Conservation (phyloP, 2,888 invertebrate species). For the Itoplectis maculator region DNA sequence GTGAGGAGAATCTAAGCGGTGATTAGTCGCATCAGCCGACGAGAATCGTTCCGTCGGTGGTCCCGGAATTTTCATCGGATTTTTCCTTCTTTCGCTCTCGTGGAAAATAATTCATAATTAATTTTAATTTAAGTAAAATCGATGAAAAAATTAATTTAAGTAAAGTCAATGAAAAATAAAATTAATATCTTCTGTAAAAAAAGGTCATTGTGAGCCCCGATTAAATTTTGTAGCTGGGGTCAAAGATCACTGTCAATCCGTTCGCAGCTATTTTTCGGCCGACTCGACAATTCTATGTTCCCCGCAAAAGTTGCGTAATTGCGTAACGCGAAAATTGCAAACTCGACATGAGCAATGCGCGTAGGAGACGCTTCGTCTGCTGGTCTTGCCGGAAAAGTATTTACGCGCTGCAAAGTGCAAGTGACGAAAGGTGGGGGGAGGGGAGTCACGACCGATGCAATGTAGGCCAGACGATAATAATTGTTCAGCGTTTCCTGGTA, state of each 20-base stretch:
- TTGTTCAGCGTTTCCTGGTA: conserved; percentile 81
- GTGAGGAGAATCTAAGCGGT: no score
- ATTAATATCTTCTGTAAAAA: no score
- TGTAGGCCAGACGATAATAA: conserved; percentile 82
- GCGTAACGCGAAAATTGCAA: background rate
- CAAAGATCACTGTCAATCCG: no score
- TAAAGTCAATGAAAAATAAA: no score
- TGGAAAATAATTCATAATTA: background rate
- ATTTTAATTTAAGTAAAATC: no score
- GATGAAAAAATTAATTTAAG: no score
- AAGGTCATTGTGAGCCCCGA: no score
- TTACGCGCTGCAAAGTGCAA: conserved; percentile 61
- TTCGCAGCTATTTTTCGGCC: no score
- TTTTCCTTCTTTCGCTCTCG: background rate
- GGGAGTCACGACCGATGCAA: conserved; percentile 67
- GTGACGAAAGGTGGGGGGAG: conserved; percentile 67
- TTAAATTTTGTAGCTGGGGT: no score
- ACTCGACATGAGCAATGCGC: background rate
- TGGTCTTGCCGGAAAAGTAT: conserved; percentile 29
- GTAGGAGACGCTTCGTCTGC: conserved; percentile 22
- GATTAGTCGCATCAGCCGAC: no score
- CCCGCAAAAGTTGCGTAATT: background rate
- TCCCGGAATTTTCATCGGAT: conserved; percentile 39
- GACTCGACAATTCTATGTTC: no score
- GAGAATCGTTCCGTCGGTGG: conserved; percentile 33